These are phyloP conservation scores for Belgica antarctica DNA, from an alignment of 2,888 invertebrate species.

Conservation along the genomic window DNA sequence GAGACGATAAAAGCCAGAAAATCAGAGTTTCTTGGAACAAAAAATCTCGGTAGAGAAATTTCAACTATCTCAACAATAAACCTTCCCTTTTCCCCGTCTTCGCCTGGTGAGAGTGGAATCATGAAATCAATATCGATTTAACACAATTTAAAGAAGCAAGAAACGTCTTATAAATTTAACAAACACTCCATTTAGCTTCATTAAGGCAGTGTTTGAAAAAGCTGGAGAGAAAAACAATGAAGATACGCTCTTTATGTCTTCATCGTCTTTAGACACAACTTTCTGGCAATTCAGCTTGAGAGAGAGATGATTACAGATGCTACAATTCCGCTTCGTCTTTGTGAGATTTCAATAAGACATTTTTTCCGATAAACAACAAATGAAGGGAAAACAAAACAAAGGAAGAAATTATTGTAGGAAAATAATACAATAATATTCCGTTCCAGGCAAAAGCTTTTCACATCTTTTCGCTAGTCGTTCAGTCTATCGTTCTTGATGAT, in stretches of 20 bases:
- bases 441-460: neutral
- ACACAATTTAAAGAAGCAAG: neutral
- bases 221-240: neutral
- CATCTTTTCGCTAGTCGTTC: neutral
- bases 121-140: slow-evolving; percentile 9
- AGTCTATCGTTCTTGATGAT: slow-evolving; percentile 2
- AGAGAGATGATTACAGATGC: slow-evolving; percentile 14
- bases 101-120: too few relatives aligned
- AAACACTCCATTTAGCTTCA: slow-evolving; percentile 31
- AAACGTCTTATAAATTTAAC: slow-evolving; percentile 12
- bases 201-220: slow-evolving; percentile 8
- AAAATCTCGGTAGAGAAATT: too few relatives aligned
- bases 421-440: slow-evolving; percentile 4
- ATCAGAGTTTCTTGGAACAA: too few relatives aligned
- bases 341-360: slow-evolving; percentile 10
- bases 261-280: slow-evolving; percentile 14
- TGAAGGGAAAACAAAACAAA: slow-evolving; percentile 4
- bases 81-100: too few relatives aligned
- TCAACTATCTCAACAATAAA: too few relatives aligned
- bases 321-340: neutral
- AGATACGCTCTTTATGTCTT: slow-evolving; percentile 16
- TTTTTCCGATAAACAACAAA: slow-evolving; percentile 20
- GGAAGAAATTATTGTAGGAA: slow-evolving; percentile 10
- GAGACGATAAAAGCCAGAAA: neutral
- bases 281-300: neutral